Conservation (phyloP, 1,140 invertebrate species). For the Calliopsis andreniformis region DNA sequence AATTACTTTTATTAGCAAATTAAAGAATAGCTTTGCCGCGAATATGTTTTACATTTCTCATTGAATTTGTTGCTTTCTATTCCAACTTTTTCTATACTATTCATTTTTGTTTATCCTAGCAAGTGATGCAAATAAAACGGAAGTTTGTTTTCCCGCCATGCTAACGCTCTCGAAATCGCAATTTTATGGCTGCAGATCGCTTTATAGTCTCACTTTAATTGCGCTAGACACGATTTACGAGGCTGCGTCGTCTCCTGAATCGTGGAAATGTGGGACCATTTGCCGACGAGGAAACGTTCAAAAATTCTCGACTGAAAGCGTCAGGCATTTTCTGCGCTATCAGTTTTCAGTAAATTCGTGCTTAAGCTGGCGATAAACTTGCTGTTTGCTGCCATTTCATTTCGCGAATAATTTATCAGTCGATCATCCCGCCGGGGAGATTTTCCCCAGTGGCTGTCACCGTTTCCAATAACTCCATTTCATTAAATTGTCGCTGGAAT, state of each 20-base stretch:
- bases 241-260: background rate
- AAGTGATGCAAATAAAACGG: too few species aligned
- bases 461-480: slow-evolving; percentile 14
- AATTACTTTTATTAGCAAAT: too few species aligned
- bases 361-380: background rate
- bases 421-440: background rate
- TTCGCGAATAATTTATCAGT: slow-evolving; percentile 16
- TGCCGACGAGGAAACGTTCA: background rate
- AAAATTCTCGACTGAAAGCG: background rate
- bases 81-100: too few species aligned
- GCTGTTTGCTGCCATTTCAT: background rate
- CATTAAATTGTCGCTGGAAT: slow-evolving; percentile 1
- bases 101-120: too few species aligned
- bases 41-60: too few species aligned
- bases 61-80: too few species aligned
- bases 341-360: slow-evolving; percentile 15
- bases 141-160: too few species aligned
- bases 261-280: background rate
- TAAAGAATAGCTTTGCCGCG: too few species aligned
- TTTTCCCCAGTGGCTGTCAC: background rate
- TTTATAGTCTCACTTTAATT: background rate
- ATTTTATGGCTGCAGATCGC: background rate
- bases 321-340: background rate
- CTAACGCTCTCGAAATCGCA: background rate
- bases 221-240: background rate